Evolutionary conservation across 2,888 invertebrate species (phyloP).

Genomic region (Drepana falcataria): DNA sequence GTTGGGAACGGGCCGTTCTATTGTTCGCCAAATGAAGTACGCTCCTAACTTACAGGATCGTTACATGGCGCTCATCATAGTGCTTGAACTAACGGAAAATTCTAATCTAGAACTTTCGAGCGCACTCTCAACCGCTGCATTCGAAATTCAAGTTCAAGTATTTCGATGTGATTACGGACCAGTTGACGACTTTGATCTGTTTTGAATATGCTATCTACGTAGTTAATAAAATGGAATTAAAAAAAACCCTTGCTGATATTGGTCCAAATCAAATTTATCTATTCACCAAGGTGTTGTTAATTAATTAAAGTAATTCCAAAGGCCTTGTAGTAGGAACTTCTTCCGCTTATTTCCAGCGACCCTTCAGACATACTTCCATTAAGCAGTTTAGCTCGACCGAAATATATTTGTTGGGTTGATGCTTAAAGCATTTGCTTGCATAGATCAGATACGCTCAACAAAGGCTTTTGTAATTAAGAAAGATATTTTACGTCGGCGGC

Average conservation of each 20-base stretch:
- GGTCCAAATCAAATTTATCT: too few relatives aligned
- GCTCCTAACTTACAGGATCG: slow-evolving; percentile 55
- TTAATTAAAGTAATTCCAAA: too few relatives aligned
- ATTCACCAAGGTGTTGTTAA: too few relatives aligned
- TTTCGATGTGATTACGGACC: too few relatives aligned
- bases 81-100: slow-evolving; percentile 30
- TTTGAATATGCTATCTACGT: too few relatives aligned
- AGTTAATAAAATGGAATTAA: too few relatives aligned
- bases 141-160: too few relatives aligned
- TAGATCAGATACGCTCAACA: slow-evolving; percentile 79
- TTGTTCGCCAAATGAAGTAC: slow-evolving; percentile 76
- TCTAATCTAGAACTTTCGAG: slow-evolving; percentile 18
- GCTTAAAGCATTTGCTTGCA: slow-evolving; percentile 78
- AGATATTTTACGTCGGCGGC: slow-evolving; percentile 77
- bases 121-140: neutral
- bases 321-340: neutral
- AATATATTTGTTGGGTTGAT: slow-evolving; percentile 75
- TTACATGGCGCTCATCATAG: slow-evolving; percentile 59
- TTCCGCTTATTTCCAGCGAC: slow-evolving; percentile 20
- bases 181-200: too few relatives aligned
- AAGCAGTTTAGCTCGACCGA: slow-evolving; percentile 68
- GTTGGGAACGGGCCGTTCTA: slow-evolving; percentile 52
- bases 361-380: slow-evolving; percentile 64
- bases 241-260: too few relatives aligned
- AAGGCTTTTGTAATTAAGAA: slow-evolving; percentile 79